Evolutionary conservation across 2,888 invertebrate genomes (phyloP).

Genomic region (Diarsia mendica): DNA sequence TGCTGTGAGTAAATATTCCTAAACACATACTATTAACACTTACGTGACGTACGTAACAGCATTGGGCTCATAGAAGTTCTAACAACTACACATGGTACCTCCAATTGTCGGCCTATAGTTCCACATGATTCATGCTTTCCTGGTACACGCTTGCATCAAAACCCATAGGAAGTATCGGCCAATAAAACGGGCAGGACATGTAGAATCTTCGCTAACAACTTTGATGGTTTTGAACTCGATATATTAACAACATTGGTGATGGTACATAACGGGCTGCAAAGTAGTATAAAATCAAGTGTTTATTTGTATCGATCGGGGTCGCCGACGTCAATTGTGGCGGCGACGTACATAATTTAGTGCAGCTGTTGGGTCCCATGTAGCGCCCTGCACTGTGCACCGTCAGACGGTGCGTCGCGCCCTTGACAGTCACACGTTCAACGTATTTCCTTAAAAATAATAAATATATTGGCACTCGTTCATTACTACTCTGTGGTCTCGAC

Average conservation of each 20-base stretch:
- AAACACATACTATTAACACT: slow-evolving; percentile 7
- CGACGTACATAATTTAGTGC: slow-evolving; percentile 33
- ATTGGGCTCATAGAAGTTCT: background rate
- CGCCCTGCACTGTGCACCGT: background rate
- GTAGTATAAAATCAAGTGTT: slow-evolving; percentile 18
- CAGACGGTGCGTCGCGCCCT: background rate
- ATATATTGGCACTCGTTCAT: slow-evolving; percentile 1
- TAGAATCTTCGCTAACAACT: slow-evolving; percentile 4
- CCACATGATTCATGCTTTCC: slow-evolving; percentile 11
- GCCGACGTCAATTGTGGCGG: slow-evolving; percentile 29
- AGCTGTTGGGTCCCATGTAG: background rate
- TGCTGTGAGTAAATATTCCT: slow-evolving; percentile 34
- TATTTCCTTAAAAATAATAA: background rate
- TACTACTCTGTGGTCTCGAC: slow-evolving; percentile 21
- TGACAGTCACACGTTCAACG: background rate
- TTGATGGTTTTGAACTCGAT: slow-evolving; percentile 6
- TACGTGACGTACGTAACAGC: background rate
- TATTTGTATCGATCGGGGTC: slow-evolving; percentile 37
- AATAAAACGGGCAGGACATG: slow-evolving; percentile 1
- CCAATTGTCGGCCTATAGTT: background rate
- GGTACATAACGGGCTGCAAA: slow-evolving; percentile 16
- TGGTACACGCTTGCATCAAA: slow-evolving; percentile 6
- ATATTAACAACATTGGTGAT: slow-evolving; percentile 18
- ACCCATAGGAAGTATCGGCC: background rate
- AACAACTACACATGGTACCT: slow-evolving; percentile 4